Evolutionary conservation across 2,113 vertebrate species (phyloP).

Genomic region (Rhagologus leucostigma): DNA sequence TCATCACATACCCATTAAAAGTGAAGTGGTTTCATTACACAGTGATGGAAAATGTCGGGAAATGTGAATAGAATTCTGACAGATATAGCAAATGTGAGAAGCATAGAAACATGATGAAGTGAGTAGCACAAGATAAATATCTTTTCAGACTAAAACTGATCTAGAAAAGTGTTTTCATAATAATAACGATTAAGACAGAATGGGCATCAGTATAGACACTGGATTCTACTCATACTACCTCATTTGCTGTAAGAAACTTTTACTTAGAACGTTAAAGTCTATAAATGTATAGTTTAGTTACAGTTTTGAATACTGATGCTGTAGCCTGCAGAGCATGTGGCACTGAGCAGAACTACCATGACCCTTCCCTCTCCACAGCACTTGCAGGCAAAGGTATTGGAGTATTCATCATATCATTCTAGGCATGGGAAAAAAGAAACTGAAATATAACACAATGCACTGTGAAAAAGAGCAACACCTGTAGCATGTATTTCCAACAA

Average conservation of each 20-base stretch:
- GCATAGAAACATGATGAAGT: neutral
- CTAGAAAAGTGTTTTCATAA: neutral
- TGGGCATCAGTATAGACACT: neutral
- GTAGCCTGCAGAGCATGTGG: neutral
- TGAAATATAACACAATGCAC: neutral
- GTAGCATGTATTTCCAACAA: neutral
- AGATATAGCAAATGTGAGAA: neutral
- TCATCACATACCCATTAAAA: neutral
- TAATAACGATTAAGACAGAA: neutral
- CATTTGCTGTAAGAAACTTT: neutral
- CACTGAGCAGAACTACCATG: neutral
- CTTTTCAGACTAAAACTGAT: neutral
- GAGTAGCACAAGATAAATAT: neutral
- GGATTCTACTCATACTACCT: neutral
- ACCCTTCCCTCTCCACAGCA: neutral
- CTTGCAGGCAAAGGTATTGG: neutral
- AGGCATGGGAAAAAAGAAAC: neutral
- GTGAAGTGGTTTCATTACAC: slow-evolving; percentile 7
- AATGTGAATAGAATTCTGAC: neutral
- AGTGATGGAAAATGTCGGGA: slow-evolving; percentile 35
- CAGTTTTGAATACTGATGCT: neutral
- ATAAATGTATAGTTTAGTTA: neutral
- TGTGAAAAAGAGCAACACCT: neutral
- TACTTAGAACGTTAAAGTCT: neutral
- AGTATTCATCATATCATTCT: neutral